Evolutionary conservation across 2,113 vertebrate genomes (phyloP).

Genomic region (Girardinichthys multiradiatus): DNA sequence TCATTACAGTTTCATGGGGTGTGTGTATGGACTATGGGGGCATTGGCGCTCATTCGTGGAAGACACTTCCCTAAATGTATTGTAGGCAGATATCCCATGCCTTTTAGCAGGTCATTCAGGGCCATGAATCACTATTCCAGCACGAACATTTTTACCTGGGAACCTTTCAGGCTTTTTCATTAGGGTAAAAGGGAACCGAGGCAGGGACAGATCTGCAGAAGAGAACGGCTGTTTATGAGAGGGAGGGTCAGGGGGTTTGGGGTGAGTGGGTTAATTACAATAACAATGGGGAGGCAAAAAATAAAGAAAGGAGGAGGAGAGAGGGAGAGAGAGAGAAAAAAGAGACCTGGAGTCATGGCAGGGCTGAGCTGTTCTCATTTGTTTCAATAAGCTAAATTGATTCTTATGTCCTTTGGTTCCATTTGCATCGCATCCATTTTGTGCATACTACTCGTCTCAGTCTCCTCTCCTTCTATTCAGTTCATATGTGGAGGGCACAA

Average conservation of each 20-base stretch:
- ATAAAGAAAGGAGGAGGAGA: conserved; percentile 35
- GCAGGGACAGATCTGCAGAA: conserved; percentile 33
- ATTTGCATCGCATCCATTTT: conserved; percentile 81
- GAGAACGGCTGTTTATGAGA: conserved; percentile 51
- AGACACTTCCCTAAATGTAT: conserved; percentile 68
- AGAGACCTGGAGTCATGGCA: conserved; percentile 47
- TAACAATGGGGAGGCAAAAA: conserved; percentile 74
- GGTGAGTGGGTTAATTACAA: conserved; percentile 77
- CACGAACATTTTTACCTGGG: conserved; percentile 65
- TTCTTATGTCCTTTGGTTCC: conserved; percentile 77
- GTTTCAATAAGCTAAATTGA: conserved; percentile 85
- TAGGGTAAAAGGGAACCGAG: conserved; percentile 75
- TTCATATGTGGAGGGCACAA: conserved; percentile 63
- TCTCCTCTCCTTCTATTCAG: conserved; percentile 56
- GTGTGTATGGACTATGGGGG: conserved; percentile 31
- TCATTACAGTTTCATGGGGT: conserved; percentile 38
- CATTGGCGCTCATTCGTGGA: conserved; percentile 47
- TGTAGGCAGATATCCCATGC: conserved; percentile 60
- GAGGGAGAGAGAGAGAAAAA: conserved; percentile 30
- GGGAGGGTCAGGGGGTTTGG: conserved; percentile 65
- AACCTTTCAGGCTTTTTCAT: conserved; percentile 75
- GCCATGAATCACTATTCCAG: conserved; percentile 74
- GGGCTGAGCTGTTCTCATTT: conserved; percentile 77
- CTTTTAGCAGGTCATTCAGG: conserved; percentile 72
- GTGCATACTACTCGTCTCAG: conserved; percentile 53